phyloP scores from a whole-genome alignment of 2,113 vertebrate species.

The Brachyhypopomus occidentalis region DNA sequence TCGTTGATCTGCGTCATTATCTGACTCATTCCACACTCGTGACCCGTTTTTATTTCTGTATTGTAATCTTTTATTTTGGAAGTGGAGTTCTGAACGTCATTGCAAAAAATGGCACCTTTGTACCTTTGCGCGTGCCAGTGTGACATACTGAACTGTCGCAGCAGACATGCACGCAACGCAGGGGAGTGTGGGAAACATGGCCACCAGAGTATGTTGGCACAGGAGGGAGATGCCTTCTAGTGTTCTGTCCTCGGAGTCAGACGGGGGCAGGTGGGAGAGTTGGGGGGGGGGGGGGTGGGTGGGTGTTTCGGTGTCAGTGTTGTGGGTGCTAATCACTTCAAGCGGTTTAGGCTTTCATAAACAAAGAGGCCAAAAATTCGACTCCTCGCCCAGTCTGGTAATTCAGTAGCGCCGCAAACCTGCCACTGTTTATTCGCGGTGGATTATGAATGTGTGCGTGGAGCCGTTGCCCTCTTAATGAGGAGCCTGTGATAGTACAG shows the following conservation, averaged over 20 bases:
- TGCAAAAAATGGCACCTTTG: too few species aligned
- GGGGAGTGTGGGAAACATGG: too few species aligned
- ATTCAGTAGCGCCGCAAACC: slow-evolving; percentile 65
- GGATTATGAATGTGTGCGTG: slow-evolving; percentile 64
- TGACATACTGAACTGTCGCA: too few species aligned
- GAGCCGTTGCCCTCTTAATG: slow-evolving; percentile 69
- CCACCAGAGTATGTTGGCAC: too few species aligned
- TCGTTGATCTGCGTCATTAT: slow-evolving; percentile 36
- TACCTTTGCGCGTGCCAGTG: too few species aligned
- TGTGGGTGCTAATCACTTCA: slow-evolving; percentile 73
- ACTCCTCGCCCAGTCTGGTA: slow-evolving; percentile 67
- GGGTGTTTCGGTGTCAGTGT: slow-evolving; percentile 67
- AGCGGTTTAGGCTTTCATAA: slow-evolving; percentile 70
- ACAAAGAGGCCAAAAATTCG: slow-evolving; percentile 69
- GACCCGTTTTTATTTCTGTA: neutral
- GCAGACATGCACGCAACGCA: too few species aligned
- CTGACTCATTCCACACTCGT: slow-evolving; percentile 1
- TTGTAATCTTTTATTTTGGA: slow-evolving; percentile 20
- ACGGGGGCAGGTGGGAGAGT: slow-evolving; percentile 29
- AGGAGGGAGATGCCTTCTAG: slow-evolving; percentile 12
- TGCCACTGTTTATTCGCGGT: slow-evolving; percentile 61
- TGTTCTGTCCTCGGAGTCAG: slow-evolving; percentile 36
- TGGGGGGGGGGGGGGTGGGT: too few species aligned
- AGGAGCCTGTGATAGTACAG: slow-evolving; percentile 70
- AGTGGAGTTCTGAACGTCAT: too few species aligned